phyloP scores from a whole-genome alignment of 2,113 vertebrate genomes.

The Ia io region DNA sequence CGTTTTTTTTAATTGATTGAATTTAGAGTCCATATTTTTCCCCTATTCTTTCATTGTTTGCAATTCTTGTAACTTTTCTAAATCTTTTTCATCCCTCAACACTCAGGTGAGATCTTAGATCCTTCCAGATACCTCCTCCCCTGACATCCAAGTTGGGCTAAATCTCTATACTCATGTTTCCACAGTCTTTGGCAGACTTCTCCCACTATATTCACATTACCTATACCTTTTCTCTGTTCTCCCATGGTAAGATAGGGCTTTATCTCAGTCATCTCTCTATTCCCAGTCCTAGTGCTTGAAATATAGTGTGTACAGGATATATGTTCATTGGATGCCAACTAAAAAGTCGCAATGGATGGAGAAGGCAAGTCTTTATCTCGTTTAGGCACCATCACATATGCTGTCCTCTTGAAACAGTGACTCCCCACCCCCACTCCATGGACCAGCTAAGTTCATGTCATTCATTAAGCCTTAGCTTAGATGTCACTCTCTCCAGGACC shows the following conservation, averaged over 20 bases:
- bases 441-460: background rate
- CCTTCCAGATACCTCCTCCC: background rate
- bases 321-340: background rate
- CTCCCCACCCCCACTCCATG: accelerated
- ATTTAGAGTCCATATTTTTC: background rate
- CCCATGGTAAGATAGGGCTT: background rate
- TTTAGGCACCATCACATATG: background rate
- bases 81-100: background rate
- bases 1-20: background rate
- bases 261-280: background rate
- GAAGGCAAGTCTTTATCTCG: background rate
- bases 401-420: background rate
- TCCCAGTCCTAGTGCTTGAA: background rate
- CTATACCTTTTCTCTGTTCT: background rate
- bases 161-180: background rate
- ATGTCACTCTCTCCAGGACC: background rate
- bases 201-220: background rate
- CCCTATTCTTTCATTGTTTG: background rate
- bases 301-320: background rate
- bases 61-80: background rate
- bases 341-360: background rate
- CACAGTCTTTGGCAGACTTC: background rate
- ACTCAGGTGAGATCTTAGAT: background rate
- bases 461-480: background rate
- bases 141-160: background rate